Evolutionary conservation across 2,113 vertebrate species (phyloP).

Genomic region (Lagopus muta): DNA sequence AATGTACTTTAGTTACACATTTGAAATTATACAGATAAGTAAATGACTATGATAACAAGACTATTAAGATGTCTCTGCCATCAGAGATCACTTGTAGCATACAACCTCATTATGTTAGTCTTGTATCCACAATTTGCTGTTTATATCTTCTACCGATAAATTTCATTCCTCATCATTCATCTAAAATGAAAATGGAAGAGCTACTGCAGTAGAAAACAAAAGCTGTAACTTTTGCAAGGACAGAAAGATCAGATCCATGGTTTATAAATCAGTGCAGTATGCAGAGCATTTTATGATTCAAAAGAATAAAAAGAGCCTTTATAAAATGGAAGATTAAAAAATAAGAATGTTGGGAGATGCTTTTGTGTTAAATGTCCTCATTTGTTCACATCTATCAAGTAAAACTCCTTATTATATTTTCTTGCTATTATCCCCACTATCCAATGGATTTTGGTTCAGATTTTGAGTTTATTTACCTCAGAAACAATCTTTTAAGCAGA

Average conservation of each 20-base stretch:
- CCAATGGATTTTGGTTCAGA: not conserved
- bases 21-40: not conserved
- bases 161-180: not conserved
- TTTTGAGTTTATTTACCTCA: not conserved
- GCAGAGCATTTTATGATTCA: not conserved
- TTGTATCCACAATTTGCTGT: not conserved
- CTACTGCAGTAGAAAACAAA: not conserved
- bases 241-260: not conserved
- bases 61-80: not conserved
- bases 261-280: not conserved
- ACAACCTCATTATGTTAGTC: not conserved
- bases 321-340: not conserved
- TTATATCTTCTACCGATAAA: not conserved
- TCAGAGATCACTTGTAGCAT: not conserved
- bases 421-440: not conserved
- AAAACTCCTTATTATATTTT: not conserved
- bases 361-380: not conserved
- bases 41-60: not conserved
- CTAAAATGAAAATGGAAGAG: not conserved
- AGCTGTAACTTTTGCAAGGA: not conserved
- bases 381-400: not conserved
- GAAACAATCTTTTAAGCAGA: not conserved
- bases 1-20: not conserved
- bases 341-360: not conserved
- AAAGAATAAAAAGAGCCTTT: not conserved